Evolutionary conservation across 1,140 invertebrate genomes (phyloP).

Genomic region (Drosophila rhopaloa): DNA sequence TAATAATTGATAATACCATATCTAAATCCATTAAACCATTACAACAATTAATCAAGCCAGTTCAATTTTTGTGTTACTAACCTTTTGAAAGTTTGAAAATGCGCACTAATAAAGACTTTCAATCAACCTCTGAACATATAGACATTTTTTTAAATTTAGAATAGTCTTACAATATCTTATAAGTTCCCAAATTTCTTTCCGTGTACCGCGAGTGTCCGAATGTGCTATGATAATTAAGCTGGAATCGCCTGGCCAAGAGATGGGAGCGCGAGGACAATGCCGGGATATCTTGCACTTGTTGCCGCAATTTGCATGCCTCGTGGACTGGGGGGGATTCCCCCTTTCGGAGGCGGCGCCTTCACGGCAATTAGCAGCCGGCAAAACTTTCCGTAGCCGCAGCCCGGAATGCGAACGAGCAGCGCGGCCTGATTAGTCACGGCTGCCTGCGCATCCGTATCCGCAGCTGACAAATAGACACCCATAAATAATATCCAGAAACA

Average conservation of each 20-base stretch:
- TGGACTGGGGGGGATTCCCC: conserved; percentile 1
- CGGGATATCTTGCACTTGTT: conserved; percentile 69
- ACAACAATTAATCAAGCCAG: too few relatives aligned
- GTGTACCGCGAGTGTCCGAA: conserved; percentile 38
- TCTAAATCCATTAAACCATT: too few relatives aligned
- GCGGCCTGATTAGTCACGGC: conserved; percentile 73
- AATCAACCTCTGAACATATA: too few relatives aligned
- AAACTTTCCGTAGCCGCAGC: conserved; percentile 51
- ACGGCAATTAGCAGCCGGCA: conserved; percentile 75
- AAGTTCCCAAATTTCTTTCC: not conserved
- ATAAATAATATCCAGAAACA: conserved; percentile 67
- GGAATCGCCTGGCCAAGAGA: conserved; percentile 26
- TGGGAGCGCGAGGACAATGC: conserved; percentile 28
- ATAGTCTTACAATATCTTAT: too few relatives aligned
- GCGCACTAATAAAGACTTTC: too few relatives aligned
- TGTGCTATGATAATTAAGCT: conserved; percentile 78
- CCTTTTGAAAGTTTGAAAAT: too few relatives aligned
- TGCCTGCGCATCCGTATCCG: conserved; percentile 60
- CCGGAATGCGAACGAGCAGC: conserved; percentile 23
- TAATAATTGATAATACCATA: too few relatives aligned
- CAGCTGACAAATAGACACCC: conserved; percentile 70
- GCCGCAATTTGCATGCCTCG: conserved; percentile 70
- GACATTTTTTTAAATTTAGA: too few relatives aligned
- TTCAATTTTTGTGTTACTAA: too few relatives aligned
- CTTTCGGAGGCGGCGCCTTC: conserved; percentile 62